phyloP scores from a whole-genome alignment of 2,113 vertebrate species.

The Engystomops pustulosus region DNA sequence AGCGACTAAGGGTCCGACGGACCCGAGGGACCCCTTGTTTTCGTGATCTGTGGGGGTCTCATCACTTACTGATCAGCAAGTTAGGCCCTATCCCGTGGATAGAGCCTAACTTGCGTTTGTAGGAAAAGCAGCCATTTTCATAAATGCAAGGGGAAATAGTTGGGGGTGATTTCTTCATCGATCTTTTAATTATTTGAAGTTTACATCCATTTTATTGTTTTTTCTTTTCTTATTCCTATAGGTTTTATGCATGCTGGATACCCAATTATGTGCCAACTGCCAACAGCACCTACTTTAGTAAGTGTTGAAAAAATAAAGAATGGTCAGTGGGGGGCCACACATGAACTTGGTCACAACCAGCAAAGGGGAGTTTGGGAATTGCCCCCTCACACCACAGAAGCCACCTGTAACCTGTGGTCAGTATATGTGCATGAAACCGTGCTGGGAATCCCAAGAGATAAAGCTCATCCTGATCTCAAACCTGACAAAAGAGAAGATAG shows the following conservation, averaged over 20 bases:
- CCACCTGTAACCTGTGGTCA: constrained; percentile 74
- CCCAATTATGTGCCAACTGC: constrained; percentile 76
- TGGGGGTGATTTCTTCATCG: too few species aligned
- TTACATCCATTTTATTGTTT: too few species aligned
- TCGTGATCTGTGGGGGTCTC: too few species aligned
- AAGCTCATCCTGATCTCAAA: constrained; percentile 66
- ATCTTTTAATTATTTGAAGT: too few species aligned
- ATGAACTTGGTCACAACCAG: constrained; percentile 76
- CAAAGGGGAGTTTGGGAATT: constrained; percentile 71
- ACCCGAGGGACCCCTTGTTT: too few species aligned
- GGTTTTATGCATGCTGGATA: constrained; percentile 81
- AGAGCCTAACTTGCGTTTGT: too few species aligned
- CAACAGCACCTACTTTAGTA: constrained; percentile 67
- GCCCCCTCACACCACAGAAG: constrained; percentile 71
- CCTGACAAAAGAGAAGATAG: constrained; percentile 65
- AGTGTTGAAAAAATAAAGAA: constrained; percentile 64
- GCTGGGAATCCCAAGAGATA: constrained; percentile 70
- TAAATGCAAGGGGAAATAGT: too few species aligned
- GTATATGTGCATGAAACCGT: constrained; percentile 76
- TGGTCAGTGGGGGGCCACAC: constrained; percentile 76
- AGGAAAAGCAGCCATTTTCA: too few species aligned
- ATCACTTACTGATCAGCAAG: too few species aligned
- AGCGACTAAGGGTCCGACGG: too few species aligned
- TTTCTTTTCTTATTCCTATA: constrained; percentile 35
- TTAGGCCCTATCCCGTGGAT: too few species aligned